Base-by-base conservation (phyloP, 2,797 vertebrate genomes). In the Chelidonichthys spinosus region DNA sequence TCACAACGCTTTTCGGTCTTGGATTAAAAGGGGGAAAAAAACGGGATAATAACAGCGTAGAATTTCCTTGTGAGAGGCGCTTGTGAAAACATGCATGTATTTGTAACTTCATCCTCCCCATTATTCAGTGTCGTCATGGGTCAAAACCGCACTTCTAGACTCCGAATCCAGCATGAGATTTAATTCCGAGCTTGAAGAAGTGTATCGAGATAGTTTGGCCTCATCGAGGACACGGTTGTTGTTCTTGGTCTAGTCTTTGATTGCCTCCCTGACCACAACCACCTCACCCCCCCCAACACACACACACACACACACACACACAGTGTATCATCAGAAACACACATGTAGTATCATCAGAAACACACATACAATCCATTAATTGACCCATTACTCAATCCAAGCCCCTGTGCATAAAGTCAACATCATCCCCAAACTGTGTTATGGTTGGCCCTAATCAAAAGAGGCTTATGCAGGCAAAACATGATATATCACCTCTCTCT, bases 391-490 rank as follows among this genome's bases (percentile, higher is more conserved):
- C 78, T 92, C 87, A 89, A 77, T 42, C 78, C 69, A 40, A 78
- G 61, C 67, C 69, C 58, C 68, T 76, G 82, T 78, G 78, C 74
- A 78, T 76, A 66, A 75, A 82, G 72, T 80, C 56, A 79, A 56
- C 71, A 62, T 87, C 83, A 85, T 90, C 56, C 63, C 59, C 84
- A 91, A 82, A 81, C 87, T 84, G 79, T 92, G 85, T 89, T 94
- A 73, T 91, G 47, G 72, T 91, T 91, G 91, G 92, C 47, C 40
- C 36, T 47, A 69, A 92, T 92, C 88, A 92, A 85, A 92, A 82
- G 74, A 81, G 69, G 78, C 60, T 74, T 76, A 72, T 63, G 18
- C 67, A 86, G 78, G 69, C 71, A 82, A 79, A 82, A 87, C 77
- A 83, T 78, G 72, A 90, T 88, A 80, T 78, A 87, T 90, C 78